Percentiles rank a stretch among this genome's conserved stretches.
These are phyloP conservation scores for Euzetes globulus DNA, from an alignment of 2,888 invertebrate species.

Conservation along the genomic window DNA sequence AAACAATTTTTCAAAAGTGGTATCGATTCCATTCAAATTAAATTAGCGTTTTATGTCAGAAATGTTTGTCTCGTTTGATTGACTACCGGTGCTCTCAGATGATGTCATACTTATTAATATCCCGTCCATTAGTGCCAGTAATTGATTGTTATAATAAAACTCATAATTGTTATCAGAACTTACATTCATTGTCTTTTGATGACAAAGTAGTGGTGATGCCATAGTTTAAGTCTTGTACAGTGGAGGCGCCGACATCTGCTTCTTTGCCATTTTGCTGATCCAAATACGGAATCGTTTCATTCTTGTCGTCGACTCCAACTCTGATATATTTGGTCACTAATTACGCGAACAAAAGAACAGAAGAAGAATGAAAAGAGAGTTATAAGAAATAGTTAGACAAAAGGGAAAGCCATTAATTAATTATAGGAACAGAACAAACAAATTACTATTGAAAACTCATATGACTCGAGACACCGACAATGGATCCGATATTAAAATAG, in stretches of 20 bases:
- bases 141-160: conserved; percentile 1
- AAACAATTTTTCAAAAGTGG: not conserved
- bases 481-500: not conserved
- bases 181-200: conserved; percentile 15
- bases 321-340: conserved; percentile 28
- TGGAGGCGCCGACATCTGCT: not conserved
- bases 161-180: not conserved
- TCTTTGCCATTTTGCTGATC: not conserved
- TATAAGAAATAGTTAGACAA: not conserved
- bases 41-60: not conserved
- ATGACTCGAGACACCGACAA: not conserved
- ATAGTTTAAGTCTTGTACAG: not conserved
- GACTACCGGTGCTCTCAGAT: not conserved
- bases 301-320: conserved; percentile 25
- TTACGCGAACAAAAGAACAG: not conserved
- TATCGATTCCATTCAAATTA: not conserved
- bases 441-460: not conserved
- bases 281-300: conserved; percentile 9
- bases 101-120: not conserved
- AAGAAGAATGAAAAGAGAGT: not conserved
- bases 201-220: conserved; percentile 2
- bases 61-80: not conserved
- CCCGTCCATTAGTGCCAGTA: not conserved
- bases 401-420: not conserved
- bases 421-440: not conserved